Conservation (phyloP, 2,113 vertebrate species). For the Tragelaphus imberbis region DNA sequence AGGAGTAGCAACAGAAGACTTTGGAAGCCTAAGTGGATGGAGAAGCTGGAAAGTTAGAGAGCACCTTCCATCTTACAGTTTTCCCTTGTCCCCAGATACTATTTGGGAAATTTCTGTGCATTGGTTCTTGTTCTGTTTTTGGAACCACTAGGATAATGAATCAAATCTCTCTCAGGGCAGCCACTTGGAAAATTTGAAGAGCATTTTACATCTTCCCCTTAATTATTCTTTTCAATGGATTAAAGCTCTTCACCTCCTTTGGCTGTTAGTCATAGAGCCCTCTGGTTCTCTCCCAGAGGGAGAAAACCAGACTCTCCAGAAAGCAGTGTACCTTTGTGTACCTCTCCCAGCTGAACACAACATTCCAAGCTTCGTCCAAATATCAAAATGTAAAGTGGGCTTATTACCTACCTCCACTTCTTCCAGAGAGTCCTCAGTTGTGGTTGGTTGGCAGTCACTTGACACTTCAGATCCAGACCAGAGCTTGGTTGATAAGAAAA, state of each 20-base stretch:
- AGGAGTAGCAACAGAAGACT: not conserved
- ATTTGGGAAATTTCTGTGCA: not conserved
- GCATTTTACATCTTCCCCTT: not conserved
- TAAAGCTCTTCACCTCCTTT: not conserved
- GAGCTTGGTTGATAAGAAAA: not conserved
- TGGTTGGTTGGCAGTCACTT: not conserved
- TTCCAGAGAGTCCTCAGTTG: not conserved
- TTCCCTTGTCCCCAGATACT: not conserved
- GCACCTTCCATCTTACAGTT: not conserved
- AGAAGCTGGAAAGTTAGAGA: not conserved
- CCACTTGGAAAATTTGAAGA: not conserved
- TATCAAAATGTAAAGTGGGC: not conserved
- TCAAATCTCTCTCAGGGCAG: not conserved
- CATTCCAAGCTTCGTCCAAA: not conserved
- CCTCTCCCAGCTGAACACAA: not conserved
- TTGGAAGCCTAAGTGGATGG: not conserved
- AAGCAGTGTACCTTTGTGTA: not conserved
- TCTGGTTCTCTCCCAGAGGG: not conserved
- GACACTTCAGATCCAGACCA: not conserved
- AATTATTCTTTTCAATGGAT: not conserved
- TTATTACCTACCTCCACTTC: not conserved
- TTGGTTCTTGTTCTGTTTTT: not conserved
- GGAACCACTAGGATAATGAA: not conserved
- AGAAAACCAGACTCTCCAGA: not conserved
- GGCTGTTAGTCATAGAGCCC: not conserved